Conservation (phyloP, 2,888 invertebrate species). For the Brachyptera putata region DNA sequence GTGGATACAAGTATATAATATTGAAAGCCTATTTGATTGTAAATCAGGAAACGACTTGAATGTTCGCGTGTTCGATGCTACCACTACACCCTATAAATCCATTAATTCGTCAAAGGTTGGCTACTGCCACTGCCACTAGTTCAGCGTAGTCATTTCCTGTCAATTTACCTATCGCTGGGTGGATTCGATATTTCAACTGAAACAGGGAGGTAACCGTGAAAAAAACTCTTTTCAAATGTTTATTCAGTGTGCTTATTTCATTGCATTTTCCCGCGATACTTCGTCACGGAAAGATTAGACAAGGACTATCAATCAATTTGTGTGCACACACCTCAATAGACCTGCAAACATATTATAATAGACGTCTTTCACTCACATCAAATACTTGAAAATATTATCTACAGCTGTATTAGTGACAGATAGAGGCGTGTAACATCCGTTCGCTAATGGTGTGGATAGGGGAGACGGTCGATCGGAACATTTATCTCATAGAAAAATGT, state of each 20-base stretch:
- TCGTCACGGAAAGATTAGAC: slow-evolving; percentile 2
- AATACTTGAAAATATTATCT: too few relatives aligned
- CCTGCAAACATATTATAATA: too few relatives aligned
- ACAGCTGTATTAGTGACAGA: too few relatives aligned
- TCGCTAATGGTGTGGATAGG: too few relatives aligned
- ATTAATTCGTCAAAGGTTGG: slow-evolving; percentile 13
- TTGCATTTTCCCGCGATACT: slow-evolving; percentile 5
- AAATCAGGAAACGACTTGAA: slow-evolving; percentile 12
- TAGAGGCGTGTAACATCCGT: too few relatives aligned
- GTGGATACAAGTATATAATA: too few relatives aligned
- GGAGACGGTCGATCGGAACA: too few relatives aligned
- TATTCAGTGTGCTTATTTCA: not conserved
- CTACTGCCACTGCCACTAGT: not conserved
- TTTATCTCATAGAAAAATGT: too few relatives aligned
- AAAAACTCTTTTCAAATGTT: not conserved
- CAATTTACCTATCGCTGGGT: not conserved
- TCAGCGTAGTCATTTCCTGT: slow-evolving; percentile 16
- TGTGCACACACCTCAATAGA: too few relatives aligned
- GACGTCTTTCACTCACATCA: too few relatives aligned
- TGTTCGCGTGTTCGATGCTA: slow-evolving; percentile 15
- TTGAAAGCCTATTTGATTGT: too few relatives aligned
- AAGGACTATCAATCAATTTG: not conserved
- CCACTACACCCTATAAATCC: slow-evolving; percentile 7
- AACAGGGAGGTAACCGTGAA: not conserved
- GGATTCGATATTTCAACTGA: too few relatives aligned